Evolutionary conservation across 2,888 invertebrate species (phyloP).

Genomic region (Achlya flavicornis): DNA sequence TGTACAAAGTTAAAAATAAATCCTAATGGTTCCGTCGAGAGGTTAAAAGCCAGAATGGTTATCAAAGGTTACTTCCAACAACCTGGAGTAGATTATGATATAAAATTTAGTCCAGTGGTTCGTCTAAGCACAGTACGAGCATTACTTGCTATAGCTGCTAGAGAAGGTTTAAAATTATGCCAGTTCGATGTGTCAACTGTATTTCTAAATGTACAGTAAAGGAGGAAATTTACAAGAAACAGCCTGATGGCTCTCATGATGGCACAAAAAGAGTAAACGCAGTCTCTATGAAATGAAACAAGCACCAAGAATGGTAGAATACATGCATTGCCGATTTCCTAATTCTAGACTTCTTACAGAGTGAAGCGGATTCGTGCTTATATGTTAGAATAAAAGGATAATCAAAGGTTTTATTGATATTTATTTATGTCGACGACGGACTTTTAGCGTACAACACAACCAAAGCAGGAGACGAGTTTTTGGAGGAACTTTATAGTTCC

Average conservation of each 20-base stretch:
- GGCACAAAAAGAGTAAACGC: not conserved
- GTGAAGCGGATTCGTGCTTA: constrained; percentile 1
- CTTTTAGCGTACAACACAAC: not conserved
- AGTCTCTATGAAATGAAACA: constrained; percentile 7
- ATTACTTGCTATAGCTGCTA: constrained; percentile 9
- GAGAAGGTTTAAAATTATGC: constrained; percentile 4
- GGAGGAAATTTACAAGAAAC: constrained; percentile 11
- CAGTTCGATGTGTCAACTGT: constrained; percentile 15
- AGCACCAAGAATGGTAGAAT: constrained; percentile 4
- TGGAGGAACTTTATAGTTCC: too few species aligned
- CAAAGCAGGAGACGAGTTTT: too few species aligned
- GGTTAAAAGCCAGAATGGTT: not conserved
- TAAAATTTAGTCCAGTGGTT: constrained; percentile 14
- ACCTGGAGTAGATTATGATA: constrained; percentile 14
- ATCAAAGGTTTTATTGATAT: not conserved
- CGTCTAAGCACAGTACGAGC: constrained; percentile 6
- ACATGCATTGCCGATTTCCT: not conserved
- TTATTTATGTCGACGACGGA: constrained; percentile 13
- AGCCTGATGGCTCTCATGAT: constrained; percentile 7
- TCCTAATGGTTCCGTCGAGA: not conserved
- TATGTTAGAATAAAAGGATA: not conserved
- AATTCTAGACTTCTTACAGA: not conserved
- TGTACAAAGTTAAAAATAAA: not conserved
- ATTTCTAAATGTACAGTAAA: constrained; percentile 14
- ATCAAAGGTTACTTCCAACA: constrained; percentile 14